These are phyloP conservation scores for Agonopterix heracliana DNA, from an alignment of 2,888 invertebrate species.

Conservation along the genomic window DNA sequence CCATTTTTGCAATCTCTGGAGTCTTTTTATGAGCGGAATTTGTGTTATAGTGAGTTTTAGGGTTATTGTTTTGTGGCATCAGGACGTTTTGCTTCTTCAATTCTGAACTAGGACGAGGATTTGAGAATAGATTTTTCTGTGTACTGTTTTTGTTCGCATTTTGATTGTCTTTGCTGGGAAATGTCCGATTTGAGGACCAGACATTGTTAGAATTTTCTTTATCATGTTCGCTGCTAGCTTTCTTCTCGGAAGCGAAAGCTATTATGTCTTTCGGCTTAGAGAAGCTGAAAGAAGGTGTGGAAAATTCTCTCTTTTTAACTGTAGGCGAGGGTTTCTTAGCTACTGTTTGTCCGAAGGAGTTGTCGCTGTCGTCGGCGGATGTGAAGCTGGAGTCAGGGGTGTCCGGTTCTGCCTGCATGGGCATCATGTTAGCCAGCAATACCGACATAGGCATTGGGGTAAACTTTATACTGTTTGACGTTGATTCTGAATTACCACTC, in stretches of 20 bases:
- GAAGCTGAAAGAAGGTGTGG: constrained; percentile 39
- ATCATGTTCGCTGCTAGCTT: constrained; percentile 32
- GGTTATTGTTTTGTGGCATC: constrained; percentile 34
- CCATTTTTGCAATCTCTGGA: constrained; percentile 37
- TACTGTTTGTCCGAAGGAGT: constrained; percentile 44
- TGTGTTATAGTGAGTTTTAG: constrained; percentile 19
- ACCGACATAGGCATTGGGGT: constrained; percentile 67
- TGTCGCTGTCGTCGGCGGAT: constrained; percentile 54
- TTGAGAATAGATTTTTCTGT: constrained; percentile 22
- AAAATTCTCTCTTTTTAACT: constrained; percentile 29
- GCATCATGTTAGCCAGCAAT: constrained; percentile 57
- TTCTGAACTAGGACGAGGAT: constrained; percentile 28
- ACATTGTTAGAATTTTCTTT: constrained; percentile 46
- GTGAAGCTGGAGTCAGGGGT: constrained; percentile 46
- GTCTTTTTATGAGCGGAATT: constrained; percentile 38
- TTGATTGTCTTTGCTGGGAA: constrained; percentile 34
- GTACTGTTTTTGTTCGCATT: constrained; percentile 22
- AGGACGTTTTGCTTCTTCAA: constrained; percentile 35
- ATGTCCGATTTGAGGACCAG: constrained; percentile 33
- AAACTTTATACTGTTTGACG: constrained; percentile 61
- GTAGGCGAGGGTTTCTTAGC: constrained; percentile 32
- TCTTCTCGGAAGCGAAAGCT: constrained; percentile 47
- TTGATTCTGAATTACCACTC: constrained; percentile 55
- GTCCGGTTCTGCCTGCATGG: constrained; percentile 39
- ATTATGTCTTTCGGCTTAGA: constrained; percentile 33